A percentile compares a stretch with the other conserved stretches of the same genome.
phyloP scores from a whole-genome alignment of 2,113 vertebrate genomes.

The Gasterosteus nipponicus region DNA sequence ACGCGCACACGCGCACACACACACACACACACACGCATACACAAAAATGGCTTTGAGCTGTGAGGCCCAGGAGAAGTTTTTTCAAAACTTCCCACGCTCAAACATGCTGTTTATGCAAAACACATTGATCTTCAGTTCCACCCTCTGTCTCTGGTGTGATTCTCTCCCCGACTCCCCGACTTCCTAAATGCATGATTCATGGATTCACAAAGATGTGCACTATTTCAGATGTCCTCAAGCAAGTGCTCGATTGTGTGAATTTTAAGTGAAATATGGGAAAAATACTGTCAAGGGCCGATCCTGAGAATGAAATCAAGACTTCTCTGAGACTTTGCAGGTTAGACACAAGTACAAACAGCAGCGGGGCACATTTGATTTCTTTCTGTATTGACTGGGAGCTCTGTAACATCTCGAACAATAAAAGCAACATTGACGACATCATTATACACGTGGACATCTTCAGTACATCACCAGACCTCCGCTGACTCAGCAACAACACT shows the following conservation, averaged over 20 bases:
- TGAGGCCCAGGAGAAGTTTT: slow-evolving; percentile 58
- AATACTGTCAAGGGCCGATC: not conserved
- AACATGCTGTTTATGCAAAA: slow-evolving; percentile 61
- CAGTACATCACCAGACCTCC: not conserved
- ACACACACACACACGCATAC: slow-evolving; percentile 8
- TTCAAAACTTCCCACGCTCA: slow-evolving; percentile 70
- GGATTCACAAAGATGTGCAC: slow-evolving; percentile 32
- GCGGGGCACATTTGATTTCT: not conserved
- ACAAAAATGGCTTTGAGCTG: slow-evolving; percentile 32
- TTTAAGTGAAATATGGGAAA: slow-evolving; percentile 1
- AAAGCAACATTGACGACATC: not conserved
- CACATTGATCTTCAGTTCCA: slow-evolving; percentile 57
- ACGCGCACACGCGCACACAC: slow-evolving; percentile 4
- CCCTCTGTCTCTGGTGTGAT: slow-evolving; percentile 42
- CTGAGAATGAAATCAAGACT: not conserved
- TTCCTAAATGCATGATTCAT: slow-evolving; percentile 29
- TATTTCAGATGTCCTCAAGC: slow-evolving; percentile 31
- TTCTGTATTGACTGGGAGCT: not conserved
- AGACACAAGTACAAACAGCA: not conserved
- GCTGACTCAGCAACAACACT: not conserved
- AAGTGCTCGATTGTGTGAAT: slow-evolving; percentile 14
- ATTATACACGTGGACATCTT: slow-evolving; percentile 1
- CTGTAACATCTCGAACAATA: not conserved
- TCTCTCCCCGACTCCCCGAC: slow-evolving; percentile 19
- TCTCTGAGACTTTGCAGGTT: not conserved